Percentiles rank a stretch among this genome's conserved stretches.
These are phyloP conservation scores for Hydractinia symbiolongicarpus DNA, from an alignment of 30 jellyfish, hydroid and myxozoan genomes.

Conservation along the genomic window DNA sequence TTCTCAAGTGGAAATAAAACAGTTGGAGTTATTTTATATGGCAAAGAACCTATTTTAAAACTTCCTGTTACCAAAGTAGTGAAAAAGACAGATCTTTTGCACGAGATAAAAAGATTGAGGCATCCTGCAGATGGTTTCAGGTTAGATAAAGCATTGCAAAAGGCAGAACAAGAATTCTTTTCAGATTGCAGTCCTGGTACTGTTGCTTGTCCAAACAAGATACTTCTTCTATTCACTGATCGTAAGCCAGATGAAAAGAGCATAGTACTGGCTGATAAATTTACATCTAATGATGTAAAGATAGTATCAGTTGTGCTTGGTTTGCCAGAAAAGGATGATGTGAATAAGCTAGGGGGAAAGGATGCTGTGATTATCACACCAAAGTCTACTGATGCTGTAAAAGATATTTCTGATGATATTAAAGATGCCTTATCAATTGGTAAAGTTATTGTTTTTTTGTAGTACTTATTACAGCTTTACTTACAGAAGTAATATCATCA, in stretches of 20 bases:
- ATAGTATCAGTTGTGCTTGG: slow-evolving; percentile 8
- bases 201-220: background rate
- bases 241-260: background rate
- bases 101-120: background rate
- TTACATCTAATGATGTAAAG: background rate
- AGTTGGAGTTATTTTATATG: slow-evolving; percentile 8
- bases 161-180: too few species aligned
- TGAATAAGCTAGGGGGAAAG: background rate
- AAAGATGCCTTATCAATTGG: slow-evolving; percentile 5
- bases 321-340: background rate
- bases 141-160: slow-evolving; percentile 9
- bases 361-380: background rate
- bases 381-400: background rate
- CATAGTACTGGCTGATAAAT: background rate
- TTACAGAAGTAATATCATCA: too few species aligned
- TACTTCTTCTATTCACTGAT: background rate
- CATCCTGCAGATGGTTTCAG: slow-evolving; percentile 13
- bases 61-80: background rate
- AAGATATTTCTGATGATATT: background rate
- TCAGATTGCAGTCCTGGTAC: background rate
- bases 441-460: too few species aligned
- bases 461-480: too few species aligned
- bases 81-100: background rate
- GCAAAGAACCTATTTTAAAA: background rate
- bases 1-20: background rate